Conservation (phyloP, 1,140 invertebrate species). For the Octopus bimaculoides region DNA sequence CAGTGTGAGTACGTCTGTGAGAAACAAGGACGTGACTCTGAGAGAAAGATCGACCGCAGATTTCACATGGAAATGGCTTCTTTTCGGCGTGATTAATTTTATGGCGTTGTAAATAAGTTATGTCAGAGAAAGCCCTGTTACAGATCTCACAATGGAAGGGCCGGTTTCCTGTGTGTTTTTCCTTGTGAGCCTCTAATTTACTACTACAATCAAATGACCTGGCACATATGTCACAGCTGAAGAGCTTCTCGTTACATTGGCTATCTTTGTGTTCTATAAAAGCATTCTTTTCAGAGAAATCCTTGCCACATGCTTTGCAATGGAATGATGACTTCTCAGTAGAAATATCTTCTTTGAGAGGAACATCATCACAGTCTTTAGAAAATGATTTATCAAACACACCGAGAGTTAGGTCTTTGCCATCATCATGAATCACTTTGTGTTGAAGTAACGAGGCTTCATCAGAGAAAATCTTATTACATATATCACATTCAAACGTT, state of each 20-base stretch:
- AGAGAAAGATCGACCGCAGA: constrained; percentile 20
- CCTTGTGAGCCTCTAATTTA: constrained; percentile 16
- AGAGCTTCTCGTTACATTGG: constrained; percentile 17
- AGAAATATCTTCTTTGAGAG: constrained; percentile 18
- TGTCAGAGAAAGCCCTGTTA: constrained; percentile 18
- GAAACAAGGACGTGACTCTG: constrained; percentile 7
- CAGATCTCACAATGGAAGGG: constrained; percentile 23
- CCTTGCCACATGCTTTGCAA: constrained; percentile 20
- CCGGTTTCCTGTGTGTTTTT: constrained; percentile 18
- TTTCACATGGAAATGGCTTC: constrained; percentile 18
- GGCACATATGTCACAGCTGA: constrained; percentile 17
- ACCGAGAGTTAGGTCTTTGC: constrained; percentile 16
- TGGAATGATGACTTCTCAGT: constrained; percentile 19
- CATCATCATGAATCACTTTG: constrained; percentile 17
- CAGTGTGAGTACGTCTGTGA: constrained; percentile 21
- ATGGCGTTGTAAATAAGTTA: constrained; percentile 16
- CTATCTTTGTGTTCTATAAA: constrained; percentile 14
- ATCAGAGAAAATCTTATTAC: too few species aligned
- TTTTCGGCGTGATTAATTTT: constrained; percentile 16
- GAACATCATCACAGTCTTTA: constrained; percentile 1
- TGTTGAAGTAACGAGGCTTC: background rate
- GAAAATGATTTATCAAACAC: constrained; percentile 20
- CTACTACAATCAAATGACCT: constrained; percentile 16
- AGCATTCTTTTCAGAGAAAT: constrained; percentile 10
- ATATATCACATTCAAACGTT: too few species aligned